Evolutionary conservation across 2,113 vertebrate genomes (phyloP).

Genomic region (Cynoglossus semilaevis): DNA sequence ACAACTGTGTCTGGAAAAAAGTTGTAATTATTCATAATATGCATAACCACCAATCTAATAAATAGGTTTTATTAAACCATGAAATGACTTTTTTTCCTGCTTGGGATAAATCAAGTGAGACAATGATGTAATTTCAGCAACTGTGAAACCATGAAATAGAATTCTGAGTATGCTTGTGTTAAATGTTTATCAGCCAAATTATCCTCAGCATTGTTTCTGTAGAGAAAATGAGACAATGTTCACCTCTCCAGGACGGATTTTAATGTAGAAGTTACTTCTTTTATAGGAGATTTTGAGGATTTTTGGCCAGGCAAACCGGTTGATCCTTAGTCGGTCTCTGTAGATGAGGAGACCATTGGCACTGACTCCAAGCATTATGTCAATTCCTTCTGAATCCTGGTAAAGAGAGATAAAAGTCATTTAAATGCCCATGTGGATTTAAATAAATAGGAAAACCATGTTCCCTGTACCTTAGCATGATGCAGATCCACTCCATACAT

Average conservation of each 20-base stretch:
- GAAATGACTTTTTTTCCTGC: slow-evolving; percentile 52
- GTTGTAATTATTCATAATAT: too few relatives aligned
- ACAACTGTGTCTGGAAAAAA: slow-evolving; percentile 36
- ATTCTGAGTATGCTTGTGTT: slow-evolving; percentile 34
- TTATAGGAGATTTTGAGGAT: slow-evolving; percentile 99
- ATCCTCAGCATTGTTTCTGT: slow-evolving; percentile 1
- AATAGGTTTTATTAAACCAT: slow-evolving; percentile 50
- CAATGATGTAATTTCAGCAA: slow-evolving; percentile 51
- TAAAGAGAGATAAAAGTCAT: slow-evolving; percentile 7
- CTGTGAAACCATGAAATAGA: slow-evolving; percentile 56
- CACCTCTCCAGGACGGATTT: slow-evolving; percentile 98
- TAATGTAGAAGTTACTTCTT: slow-evolving; percentile 99
- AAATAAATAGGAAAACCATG: neutral
- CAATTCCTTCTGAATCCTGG: slow-evolving; percentile 97
- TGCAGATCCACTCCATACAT: slow-evolving; percentile 99
- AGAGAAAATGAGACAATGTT: slow-evolving; percentile 34
- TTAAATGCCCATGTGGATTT: neutral
- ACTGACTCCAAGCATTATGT: slow-evolving; percentile 98
- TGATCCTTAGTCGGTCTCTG: slow-evolving; percentile 95
- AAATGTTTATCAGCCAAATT: slow-evolving; percentile 30
- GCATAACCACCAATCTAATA: too few relatives aligned
- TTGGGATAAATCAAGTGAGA: slow-evolving; percentile 34
- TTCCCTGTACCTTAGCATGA: slow-evolving; percentile 89
- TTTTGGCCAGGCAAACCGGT: slow-evolving; percentile 98
- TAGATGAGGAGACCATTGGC: slow-evolving; percentile 97